These are phyloP conservation scores for Torymus aiolomorphi DNA, from an alignment of 2,888 invertebrate genomes.

Conservation along the genomic window DNA sequence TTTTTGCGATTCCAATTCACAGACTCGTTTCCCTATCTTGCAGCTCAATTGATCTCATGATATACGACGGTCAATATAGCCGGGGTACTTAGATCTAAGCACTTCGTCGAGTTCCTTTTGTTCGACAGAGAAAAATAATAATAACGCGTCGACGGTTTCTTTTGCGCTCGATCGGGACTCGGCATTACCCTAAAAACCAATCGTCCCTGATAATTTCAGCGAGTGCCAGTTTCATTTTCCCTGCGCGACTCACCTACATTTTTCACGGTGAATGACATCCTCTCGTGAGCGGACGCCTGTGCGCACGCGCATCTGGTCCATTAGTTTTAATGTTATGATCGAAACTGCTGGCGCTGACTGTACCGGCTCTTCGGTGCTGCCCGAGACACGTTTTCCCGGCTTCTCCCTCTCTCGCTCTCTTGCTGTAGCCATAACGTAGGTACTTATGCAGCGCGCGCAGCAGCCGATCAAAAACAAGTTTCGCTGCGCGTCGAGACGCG, in stretches of 20 bases:
- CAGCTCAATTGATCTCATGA: not conserved
- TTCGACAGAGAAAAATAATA: no score
- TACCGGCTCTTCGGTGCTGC: constrained; percentile 64
- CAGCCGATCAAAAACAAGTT: constrained; percentile 47
- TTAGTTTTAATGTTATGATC: constrained; percentile 62
- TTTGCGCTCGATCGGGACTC: not conserved
- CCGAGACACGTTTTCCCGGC: constrained; percentile 66
- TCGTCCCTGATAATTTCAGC: constrained; percentile 54
- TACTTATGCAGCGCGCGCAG: not conserved
- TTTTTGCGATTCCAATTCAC: no score
- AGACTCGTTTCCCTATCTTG: no score
- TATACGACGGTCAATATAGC: constrained; percentile 27
- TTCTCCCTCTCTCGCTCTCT: not conserved
- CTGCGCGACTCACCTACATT: constrained; percentile 27
- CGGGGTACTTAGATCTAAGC: constrained; percentile 43
- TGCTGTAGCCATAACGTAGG: no score
- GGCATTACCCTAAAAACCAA: constrained; percentile 55
- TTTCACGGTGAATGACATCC: constrained; percentile 39
- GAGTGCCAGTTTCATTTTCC: constrained; percentile 42
- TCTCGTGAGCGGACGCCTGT: not conserved
- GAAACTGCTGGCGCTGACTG: constrained; percentile 66
- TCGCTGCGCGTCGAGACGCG: not conserved
- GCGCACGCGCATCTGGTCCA: constrained; percentile 16
- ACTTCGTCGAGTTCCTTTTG: not conserved
- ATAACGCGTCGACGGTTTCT: not conserved